Percentiles rank a stretch among this genome's conserved stretches.
These are phyloP conservation scores for Oceanites oceanicus DNA, from an alignment of 2,113 vertebrate species.

Conservation along the genomic window DNA sequence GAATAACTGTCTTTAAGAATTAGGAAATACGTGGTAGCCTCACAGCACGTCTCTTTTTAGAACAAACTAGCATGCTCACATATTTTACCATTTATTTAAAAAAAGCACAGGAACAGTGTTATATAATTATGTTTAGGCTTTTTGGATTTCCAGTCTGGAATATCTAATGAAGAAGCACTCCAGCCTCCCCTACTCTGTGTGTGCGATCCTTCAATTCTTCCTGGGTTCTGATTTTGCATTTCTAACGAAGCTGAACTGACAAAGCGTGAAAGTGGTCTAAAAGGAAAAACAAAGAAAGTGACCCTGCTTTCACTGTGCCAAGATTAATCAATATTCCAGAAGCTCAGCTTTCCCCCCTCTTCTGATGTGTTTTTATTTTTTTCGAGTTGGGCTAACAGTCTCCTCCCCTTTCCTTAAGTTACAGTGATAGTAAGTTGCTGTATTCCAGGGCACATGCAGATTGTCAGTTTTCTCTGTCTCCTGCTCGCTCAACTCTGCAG, in stretches of 20 bases:
- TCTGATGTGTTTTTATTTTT: neutral
- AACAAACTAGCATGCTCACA: neutral
- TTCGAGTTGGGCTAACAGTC: slow-evolving; percentile 18
- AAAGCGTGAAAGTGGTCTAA: slow-evolving; percentile 72
- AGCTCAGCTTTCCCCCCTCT: slow-evolving; percentile 8
- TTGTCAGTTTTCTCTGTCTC: neutral
- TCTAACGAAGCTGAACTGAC: slow-evolving; percentile 68
- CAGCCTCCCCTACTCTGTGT: neutral
- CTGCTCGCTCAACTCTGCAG: neutral
- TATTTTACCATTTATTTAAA: neutral
- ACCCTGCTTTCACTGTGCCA: slow-evolving; percentile 49
- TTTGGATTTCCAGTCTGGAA: neutral
- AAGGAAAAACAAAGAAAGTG: slow-evolving; percentile 63
- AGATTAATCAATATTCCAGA: slow-evolving; percentile 73
- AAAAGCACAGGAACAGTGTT: neutral
- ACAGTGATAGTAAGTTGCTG: slow-evolving; percentile 58
- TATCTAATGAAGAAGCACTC: neutral
- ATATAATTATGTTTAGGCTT: neutral
- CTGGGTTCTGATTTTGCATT: slow-evolving; percentile 63
- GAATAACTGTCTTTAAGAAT: neutral
- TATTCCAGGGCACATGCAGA: slow-evolving; percentile 52
- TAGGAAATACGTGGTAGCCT: neutral
- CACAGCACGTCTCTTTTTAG: neutral
- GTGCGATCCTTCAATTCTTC: neutral
- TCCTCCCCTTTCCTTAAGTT: slow-evolving; percentile 81